Conservation (phyloP, 2,113 vertebrate genomes). For the Geococcyx californianus region DNA sequence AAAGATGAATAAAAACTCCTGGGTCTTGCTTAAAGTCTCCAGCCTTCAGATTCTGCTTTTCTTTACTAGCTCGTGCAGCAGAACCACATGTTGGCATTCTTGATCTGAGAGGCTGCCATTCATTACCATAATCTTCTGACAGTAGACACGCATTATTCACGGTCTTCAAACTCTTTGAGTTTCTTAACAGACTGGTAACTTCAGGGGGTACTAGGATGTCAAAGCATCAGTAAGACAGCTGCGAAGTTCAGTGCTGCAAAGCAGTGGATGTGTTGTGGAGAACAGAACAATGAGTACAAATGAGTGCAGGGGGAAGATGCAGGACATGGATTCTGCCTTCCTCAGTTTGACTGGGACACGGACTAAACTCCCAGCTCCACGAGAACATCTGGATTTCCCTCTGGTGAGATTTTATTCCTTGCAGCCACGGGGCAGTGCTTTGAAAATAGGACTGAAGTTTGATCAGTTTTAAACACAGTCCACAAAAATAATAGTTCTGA, state of each 20-base stretch:
- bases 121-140: not conserved
- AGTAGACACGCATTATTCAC: not conserved
- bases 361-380: not conserved
- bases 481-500: not conserved
- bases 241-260: not conserved
- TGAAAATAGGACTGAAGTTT: not conserved
- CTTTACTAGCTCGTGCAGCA: not conserved
- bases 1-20: not conserved
- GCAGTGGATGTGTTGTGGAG: not conserved
- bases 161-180: not conserved
- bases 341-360: not conserved
- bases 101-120: not conserved
- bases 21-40: not conserved
- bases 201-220: not conserved
- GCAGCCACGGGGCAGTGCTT: not conserved
- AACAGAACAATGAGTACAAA: accelerated
- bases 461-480: not conserved
- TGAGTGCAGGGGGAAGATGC: accelerated
- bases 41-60: not conserved
- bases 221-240: not conserved
- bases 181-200: not conserved
- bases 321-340: not conserved
- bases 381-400: not conserved
- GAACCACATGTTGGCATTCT: not conserved
- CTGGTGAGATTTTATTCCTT: not conserved